A percentile compares a stretch with the other conserved stretches of the same genome.
phyloP scores from a whole-genome alignment of 2,113 vertebrate species.

The Ictidomys tridecemlineatus region DNA sequence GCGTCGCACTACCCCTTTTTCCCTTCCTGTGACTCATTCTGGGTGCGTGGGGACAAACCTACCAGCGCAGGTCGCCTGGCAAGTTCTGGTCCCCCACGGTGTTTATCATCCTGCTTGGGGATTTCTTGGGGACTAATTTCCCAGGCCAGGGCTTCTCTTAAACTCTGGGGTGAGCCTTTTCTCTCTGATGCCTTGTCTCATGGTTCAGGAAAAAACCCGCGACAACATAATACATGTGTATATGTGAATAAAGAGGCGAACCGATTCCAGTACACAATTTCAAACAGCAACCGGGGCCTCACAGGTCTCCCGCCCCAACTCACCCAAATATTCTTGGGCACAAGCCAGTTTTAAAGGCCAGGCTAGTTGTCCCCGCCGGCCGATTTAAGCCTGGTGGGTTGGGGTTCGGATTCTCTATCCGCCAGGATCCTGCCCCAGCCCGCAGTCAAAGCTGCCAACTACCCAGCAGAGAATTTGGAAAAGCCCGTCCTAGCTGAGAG shows the following conservation, averaged over 20 bases:
- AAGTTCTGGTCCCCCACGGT: not conserved
- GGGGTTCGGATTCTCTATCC: not conserved
- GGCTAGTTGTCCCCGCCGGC: too few relatives aligned
- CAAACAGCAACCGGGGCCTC: not conserved
- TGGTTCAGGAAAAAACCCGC: not conserved
- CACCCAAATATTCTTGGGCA: not conserved
- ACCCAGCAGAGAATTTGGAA: not conserved
- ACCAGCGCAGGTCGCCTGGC: fast-evolving
- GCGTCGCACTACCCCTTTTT: not conserved
- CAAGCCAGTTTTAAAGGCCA: not conserved
- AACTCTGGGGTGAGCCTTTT: not conserved
- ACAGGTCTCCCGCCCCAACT: not conserved
- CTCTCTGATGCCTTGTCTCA: not conserved
- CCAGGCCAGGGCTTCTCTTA: not conserved
- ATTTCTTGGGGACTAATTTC: not conserved
- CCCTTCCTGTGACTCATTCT: fast-evolving
- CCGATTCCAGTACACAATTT: not conserved
- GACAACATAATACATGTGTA: not conserved
- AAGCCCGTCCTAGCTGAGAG: not conserved
- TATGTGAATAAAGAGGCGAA: not conserved
- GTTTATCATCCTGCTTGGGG: not conserved
- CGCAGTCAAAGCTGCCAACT: not conserved
- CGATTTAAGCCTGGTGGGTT: not conserved
- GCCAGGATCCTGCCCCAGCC: not conserved
- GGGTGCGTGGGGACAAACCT: not conserved